phyloP scores from a whole-genome alignment of 2,888 invertebrate genomes.

The Tachystola acroxantha region DNA sequence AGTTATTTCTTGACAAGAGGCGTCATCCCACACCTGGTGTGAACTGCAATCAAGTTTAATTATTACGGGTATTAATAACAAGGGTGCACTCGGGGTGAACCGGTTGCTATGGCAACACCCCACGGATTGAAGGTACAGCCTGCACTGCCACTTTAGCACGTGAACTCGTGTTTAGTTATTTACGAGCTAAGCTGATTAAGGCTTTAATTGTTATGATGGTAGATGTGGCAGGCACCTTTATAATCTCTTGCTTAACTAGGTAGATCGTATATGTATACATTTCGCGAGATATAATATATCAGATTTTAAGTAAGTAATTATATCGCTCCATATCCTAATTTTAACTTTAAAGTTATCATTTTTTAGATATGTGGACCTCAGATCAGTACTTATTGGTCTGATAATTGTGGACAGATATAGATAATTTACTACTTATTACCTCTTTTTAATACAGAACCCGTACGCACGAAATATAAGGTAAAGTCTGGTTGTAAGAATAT shows the following conservation, averaged over 20 bases:
- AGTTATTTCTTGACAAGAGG: conserved; percentile 55
- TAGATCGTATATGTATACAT: no score
- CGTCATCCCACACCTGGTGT: conserved; percentile 73
- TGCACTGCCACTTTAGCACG: conserved; percentile 40
- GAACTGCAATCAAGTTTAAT: conserved; percentile 78
- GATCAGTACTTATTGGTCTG: no score
- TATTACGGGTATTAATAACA: conserved; percentile 77
- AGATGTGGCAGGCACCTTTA: background rate
- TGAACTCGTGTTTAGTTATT: conserved; percentile 54
- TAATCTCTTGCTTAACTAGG: no score
- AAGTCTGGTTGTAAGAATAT: no score
- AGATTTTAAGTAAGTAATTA: background rate
- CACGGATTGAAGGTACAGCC: conserved; percentile 55
- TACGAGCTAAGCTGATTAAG: conserved; percentile 68
- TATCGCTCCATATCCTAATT: background rate
- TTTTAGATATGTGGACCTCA: no score
- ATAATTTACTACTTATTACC: no score
- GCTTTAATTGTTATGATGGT: conserved; percentile 50
- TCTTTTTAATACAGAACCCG: no score
- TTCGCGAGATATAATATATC: no score
- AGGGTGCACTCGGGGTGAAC: conserved; percentile 68
- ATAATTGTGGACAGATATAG: no score
- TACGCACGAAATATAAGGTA: no score
- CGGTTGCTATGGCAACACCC: conserved; percentile 70
- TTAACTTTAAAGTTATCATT: no score